Evolutionary conservation across 2,797 vertebrate genomes (phyloP), one percentile per base, ranked within the genome.

Genomic region (Catharus ustulatus): DNA sequence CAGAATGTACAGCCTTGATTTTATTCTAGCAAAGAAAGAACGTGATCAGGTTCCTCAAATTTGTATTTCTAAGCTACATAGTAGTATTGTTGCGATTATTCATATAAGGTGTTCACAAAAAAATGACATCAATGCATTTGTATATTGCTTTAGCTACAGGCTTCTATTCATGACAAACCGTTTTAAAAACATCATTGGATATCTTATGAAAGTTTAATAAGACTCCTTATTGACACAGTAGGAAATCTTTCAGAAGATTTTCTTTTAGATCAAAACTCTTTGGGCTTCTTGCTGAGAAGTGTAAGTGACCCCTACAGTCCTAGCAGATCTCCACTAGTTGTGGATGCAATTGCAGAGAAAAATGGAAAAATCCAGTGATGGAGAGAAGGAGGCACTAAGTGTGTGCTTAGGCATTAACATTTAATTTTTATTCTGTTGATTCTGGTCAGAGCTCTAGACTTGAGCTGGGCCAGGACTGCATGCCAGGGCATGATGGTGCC

Each of bases 141-240:
- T 94, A 77, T 95, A 90, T 95, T 96, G 78, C 84, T 95, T 95
- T 96, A 94, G 66, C 89, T 91, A 55, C 89, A 89, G 88, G 89
- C 82, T 95, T 89, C 87, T 73, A 96, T 92, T 91, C 86, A 94
- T 91, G 79, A 90, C 52, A 96, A 93, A 58, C 49, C 49, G 18
- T 95, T 95, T 78, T 48, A 62, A 94, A 96, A 95, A 93, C 73
- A 92, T 85, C 64, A 84, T 19, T 91, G 84, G 87, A 91, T 95
- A 89, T 59, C 92, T 91, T 73, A 96, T 94, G 89, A 95, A 96
- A 96, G 29, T 96, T 95, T 92, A 93, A 92, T 89, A 88, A 64
- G 46, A 76, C 51, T 92, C 63, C 87, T 77, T 93, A 93, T 79
- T 93, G 80, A 86, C 77, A 85, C 42, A 81, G 74, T 90, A 94